Evolutionary conservation across 1,140 invertebrate species (phyloP).

Genomic region (Antheraea pernyi): DNA sequence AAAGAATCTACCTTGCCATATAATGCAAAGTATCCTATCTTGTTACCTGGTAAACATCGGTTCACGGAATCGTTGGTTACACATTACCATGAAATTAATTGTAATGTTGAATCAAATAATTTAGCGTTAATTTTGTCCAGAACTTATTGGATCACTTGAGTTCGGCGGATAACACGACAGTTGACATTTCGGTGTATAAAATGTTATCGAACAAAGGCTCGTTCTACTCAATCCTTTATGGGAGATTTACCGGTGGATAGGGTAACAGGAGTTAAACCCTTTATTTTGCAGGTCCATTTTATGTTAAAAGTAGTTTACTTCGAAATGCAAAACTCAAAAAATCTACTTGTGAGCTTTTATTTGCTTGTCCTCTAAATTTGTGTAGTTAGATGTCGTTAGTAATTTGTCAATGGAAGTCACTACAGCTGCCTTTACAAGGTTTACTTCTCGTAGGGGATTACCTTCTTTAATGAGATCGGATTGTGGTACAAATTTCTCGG

Average conservation of each 20-base stretch:
- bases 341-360: background rate
- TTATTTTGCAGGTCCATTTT: background rate
- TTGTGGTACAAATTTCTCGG: too few relatives aligned
- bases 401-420: constrained; percentile 11
- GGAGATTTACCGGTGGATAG: too few relatives aligned
- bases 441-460: too few relatives aligned
- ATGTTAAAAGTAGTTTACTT: background rate
- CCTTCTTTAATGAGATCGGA: too few relatives aligned
- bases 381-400: too few relatives aligned
- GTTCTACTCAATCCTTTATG: background rate
- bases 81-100: too few relatives aligned
- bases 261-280: background rate
- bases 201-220: background rate
- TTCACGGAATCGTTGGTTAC: too few relatives aligned
- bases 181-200: background rate
- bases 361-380: too few relatives aligned
- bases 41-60: too few relatives aligned
- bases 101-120: constrained; percentile 14
- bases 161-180: constrained; percentile 4
- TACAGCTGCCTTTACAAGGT: constrained; percentile 14
- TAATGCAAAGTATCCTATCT: too few relatives aligned
- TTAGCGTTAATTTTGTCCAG: constrained; percentile 15
- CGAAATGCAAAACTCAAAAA: background rate
- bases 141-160: constrained; percentile 22
- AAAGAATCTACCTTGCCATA: too few relatives aligned